Percentiles rank a stretch among this genome's conserved stretches.
These are phyloP conservation scores for Sipha flava DNA, from an alignment of 1,140 invertebrate species.

Conservation along the genomic window DNA sequence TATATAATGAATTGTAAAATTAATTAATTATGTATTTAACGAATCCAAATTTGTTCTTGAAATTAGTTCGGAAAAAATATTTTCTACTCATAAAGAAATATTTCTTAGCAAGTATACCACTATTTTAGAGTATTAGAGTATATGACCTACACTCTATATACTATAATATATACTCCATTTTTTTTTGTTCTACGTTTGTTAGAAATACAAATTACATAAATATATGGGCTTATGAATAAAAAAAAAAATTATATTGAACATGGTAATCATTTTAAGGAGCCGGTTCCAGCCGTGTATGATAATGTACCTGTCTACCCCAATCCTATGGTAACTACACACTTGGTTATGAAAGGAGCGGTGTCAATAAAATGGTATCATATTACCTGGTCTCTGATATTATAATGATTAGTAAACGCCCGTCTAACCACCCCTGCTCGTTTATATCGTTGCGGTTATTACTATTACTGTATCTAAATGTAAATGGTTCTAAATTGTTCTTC, in stretches of 20 bases:
- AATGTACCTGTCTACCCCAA: constrained; percentile 5
- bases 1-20: too few relatives aligned
- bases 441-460: constrained; percentile 3
- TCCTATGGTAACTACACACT: constrained; percentile 1
- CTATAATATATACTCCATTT: background rate
- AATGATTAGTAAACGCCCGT: constrained; percentile 15
- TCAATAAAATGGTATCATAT: constrained; percentile 26
- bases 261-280: constrained; percentile 3
- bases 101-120: too few relatives aligned
- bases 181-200: background rate
- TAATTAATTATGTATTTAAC: too few relatives aligned
- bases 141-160: too few relatives aligned
- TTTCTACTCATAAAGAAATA: too few relatives aligned
- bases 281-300: background rate
- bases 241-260: background rate
- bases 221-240: background rate
- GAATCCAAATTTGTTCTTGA: too few relatives aligned
- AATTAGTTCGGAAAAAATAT: too few relatives aligned
- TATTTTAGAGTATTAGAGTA: too few relatives aligned
- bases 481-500: background rate
- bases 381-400: constrained; percentile 8
- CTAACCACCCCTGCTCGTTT: background rate
- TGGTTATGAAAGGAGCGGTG: background rate
- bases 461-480: background rate
- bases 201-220: background rate